A percentile compares a stretch with the other conserved stretches of the same genome.
These are phyloP conservation scores for Emydoidea blandingii DNA, from an alignment of 2,797 vertebrate species.

Conservation along the genomic window DNA sequence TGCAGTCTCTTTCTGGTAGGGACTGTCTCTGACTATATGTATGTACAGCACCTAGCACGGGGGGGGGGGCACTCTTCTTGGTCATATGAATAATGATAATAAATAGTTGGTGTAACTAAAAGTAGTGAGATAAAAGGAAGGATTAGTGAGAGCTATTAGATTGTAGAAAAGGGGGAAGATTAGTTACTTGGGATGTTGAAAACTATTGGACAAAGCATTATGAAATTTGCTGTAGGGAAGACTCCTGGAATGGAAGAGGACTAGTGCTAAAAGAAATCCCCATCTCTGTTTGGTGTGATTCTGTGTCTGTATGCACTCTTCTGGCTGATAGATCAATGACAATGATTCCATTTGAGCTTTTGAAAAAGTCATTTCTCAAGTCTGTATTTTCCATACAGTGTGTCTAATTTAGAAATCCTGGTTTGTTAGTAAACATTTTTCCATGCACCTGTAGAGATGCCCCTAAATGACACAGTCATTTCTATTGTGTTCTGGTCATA, in stretches of 20 bases:
- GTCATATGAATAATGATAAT: not conserved
- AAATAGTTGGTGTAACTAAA: not conserved
- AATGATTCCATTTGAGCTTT: not conserved
- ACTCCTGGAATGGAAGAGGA: not conserved
- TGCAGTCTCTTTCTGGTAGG: not conserved
- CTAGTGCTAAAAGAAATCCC: not conserved
- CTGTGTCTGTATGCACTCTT: not conserved
- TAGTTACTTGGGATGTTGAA: slow-evolving; percentile 17
- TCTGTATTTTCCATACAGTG: not conserved
- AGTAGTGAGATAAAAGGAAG: not conserved
- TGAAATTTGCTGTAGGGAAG: not conserved
- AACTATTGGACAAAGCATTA: not conserved
- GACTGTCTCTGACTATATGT: not conserved
- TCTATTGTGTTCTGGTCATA: not conserved
- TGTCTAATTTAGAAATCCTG: not conserved
- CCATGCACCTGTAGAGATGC: not conserved
- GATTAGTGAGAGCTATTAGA: not conserved
- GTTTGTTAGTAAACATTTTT: not conserved
- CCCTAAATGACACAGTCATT: not conserved
- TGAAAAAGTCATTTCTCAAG: not conserved
- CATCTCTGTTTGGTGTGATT: not conserved
- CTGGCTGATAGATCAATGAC: not conserved
- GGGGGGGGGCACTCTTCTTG: not conserved
- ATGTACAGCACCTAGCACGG: rapidly evolving
- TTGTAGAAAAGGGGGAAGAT: not conserved